Base-by-base conservation (phyloP, 2,888 invertebrate species). In the Malthinus seriepunctatus region DNA sequence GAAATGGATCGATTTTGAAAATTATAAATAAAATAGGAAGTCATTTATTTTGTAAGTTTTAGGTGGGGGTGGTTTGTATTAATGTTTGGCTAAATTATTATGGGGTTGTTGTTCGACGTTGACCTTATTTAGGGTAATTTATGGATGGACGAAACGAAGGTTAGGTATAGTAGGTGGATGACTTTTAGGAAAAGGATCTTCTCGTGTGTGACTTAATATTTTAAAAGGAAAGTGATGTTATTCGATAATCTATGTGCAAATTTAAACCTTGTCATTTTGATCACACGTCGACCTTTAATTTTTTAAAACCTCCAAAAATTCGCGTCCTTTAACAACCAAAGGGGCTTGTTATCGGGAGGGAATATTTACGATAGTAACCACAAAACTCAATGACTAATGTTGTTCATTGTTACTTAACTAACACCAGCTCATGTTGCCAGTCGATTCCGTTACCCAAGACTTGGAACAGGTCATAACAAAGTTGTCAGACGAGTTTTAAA, bases 401-500 rank as follows among this genome's bases (percentile, higher is more conserved):
- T 54, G 54, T 58, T 56, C 63, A 62, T 62, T 64, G 62, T 62
- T 63, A 56, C 64, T 56, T 52, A 47, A 23, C 23, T 5, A 5
- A 15, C 39, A 56, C 56, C 32, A 56, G 50, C 61, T 61, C 49
- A 54, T 60, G 63, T 58, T 59, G 56, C 66, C 60, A 56, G 63
- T 56, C 64, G 62, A 50, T 66, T 65, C 69, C 66, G 69, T 67
- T 69, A 66, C 64, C 62, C 56, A 60, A 60, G 60, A 60, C 55
- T 67, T 51, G 57, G 65, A 63, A 63, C 66, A 66, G 66, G 67
- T 65, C 66, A 63, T 56, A 63, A 62, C 61, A 62, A 66, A 69
- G 66, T 69, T 65, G 70, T 67, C 69, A 69, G 67, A 71, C 70
- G 65, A 63, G 70, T 71, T 71, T 61, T 49, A 53, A 64, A 64